A percentile compares a stretch with the other conserved stretches of the same genome.
Conservation (phyloP, 2,113 vertebrate species). For the Misgurnus anguillicaudatus region DNA sequence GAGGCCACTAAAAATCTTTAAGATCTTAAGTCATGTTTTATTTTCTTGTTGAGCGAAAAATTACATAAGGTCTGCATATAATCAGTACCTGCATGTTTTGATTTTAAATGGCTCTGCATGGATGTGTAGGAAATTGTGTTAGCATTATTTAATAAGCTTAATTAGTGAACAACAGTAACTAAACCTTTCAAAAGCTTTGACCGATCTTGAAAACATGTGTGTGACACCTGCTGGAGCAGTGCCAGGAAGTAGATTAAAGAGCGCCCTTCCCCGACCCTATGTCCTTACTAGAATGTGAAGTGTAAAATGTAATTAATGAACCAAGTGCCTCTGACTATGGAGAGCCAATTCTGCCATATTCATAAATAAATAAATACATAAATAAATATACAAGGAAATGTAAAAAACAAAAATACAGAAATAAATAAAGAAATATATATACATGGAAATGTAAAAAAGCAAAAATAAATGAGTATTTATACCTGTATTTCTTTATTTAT, state of each 20-base stretch:
- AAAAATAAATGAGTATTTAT: no score
- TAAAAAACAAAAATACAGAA: no score
- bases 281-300: conserved; percentile 4
- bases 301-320: conserved; percentile 17
- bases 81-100: background rate
- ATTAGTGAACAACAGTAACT: conserved; percentile 11
- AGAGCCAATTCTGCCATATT: no score
- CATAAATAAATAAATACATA: no score
- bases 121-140: conserved; percentile 1
- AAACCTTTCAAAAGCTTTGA: background rate
- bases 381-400: no score
- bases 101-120: background rate
- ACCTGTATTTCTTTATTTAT: no score
- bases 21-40: no score
- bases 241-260: conserved; percentile 13
- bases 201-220: conserved; percentile 1
- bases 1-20: no score
- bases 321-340: background rate
- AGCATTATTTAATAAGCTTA: conserved; percentile 6
- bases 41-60: no score
- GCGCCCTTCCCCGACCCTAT: background rate
- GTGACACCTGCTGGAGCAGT: background rate
- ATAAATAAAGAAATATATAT: no score
- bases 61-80: background rate
- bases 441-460: no score